These are phyloP conservation scores for Drosophila nannoptera DNA, from an alignment of 1,140 invertebrate species.

Conservation along the genomic window DNA sequence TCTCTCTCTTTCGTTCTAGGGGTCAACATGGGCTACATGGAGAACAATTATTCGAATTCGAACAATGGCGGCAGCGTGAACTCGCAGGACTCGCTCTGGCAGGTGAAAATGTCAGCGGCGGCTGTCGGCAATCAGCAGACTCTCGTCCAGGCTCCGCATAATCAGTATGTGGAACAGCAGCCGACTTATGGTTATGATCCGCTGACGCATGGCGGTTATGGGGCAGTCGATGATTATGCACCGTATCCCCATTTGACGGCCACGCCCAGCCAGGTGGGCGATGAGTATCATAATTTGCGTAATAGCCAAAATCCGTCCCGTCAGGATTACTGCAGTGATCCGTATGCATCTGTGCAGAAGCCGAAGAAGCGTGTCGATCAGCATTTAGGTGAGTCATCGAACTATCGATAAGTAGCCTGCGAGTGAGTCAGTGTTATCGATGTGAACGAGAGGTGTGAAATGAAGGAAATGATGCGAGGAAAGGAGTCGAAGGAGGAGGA, in stretches of 20 bases:
- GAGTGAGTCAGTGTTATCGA: neutral
- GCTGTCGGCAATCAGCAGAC: constrained; percentile 82
- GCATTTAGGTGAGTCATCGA: constrained; percentile 85
- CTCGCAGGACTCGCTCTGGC: constrained; percentile 96
- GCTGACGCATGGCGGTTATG: constrained; percentile 88
- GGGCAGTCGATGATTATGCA: constrained; percentile 91
- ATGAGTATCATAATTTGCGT: constrained; percentile 84
- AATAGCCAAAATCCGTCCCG: constrained; percentile 88
- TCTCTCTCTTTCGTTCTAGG: constrained; percentile 79
- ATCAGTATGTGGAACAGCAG: constrained; percentile 82
- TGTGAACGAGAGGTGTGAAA: neutral
- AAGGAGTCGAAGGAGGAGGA: no score
- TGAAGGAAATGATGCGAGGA: no score
- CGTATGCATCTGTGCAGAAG: constrained; percentile 91
- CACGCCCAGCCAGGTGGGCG: constrained; percentile 82
- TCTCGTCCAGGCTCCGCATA: constrained; percentile 80
- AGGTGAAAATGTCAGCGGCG: constrained; percentile 91
- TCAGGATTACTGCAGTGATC: constrained; percentile 91
- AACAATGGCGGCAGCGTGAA: constrained; percentile 95
- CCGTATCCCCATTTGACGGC: constrained; percentile 88
- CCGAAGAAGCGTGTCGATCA: constrained; percentile 90
- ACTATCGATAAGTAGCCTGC: neutral
- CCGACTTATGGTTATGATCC: constrained; percentile 87
- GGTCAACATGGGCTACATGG: constrained; percentile 92
- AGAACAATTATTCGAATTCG: constrained; percentile 94